These are phyloP conservation scores for Amblyopsis rosae DNA, from an alignment of 2,113 vertebrate genomes.

Conservation along the genomic window DNA sequence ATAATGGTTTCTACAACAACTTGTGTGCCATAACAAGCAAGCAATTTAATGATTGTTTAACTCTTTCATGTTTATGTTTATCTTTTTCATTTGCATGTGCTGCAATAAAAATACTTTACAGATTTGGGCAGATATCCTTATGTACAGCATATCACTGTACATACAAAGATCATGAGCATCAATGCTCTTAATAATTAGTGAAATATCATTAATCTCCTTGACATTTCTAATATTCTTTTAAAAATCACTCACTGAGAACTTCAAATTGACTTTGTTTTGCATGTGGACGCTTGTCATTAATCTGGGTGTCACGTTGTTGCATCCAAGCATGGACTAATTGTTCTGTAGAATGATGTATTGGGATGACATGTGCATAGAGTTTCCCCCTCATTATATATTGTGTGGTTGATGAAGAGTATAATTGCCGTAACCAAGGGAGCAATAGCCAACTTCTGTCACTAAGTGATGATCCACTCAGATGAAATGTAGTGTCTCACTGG, in stretches of 20 bases:
- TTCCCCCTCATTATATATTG: constrained; percentile 46
- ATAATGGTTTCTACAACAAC: too few species aligned
- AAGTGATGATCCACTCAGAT: constrained; percentile 48
- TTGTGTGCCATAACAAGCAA: too few species aligned
- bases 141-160: not conserved
- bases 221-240: not conserved
- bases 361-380: constrained; percentile 38
- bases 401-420: constrained; percentile 46
- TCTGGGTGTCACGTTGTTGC: constrained; percentile 51
- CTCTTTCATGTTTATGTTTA: too few species aligned
- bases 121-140: not conserved
- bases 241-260: constrained; percentile 25
- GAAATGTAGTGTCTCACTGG: constrained; percentile 48
- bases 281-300: constrained; percentile 48
- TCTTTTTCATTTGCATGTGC: too few species aligned
- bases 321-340: constrained; percentile 17
- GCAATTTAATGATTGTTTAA: too few species aligned
- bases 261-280: constrained; percentile 15
- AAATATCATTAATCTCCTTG: too few species aligned
- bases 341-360: constrained; percentile 29
- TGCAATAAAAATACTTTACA: too few species aligned
- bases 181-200: not conserved
- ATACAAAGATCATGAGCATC: not conserved
- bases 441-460: constrained; percentile 57
- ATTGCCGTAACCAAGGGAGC: constrained; percentile 60